A percentile compares a stretch with the other conserved stretches of the same genome.
These are phyloP conservation scores for Petaurus breviceps DNA, from an alignment of 2,113 vertebrate species.

Conservation along the genomic window DNA sequence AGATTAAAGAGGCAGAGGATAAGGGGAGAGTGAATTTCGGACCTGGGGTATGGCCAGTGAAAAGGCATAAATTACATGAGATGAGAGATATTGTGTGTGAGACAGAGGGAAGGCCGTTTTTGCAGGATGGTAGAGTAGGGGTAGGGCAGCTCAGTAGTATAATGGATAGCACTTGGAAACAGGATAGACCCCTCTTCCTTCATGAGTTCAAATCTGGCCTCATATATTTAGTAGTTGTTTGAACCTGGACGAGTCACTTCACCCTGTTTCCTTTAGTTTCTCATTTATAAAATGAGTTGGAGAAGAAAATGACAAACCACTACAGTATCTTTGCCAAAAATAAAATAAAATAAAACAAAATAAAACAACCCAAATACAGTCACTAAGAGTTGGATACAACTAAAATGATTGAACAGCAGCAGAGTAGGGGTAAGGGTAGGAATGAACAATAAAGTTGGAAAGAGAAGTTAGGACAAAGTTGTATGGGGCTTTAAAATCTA, in stretches of 20 bases:
- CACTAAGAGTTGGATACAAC: not conserved
- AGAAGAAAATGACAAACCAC: not conserved
- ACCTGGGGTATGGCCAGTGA: not conserved
- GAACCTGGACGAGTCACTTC: not conserved
- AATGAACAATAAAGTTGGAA: not conserved
- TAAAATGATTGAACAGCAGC: not conserved
- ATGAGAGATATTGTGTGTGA: not conserved
- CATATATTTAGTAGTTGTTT: not conserved
- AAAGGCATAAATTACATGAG: not conserved
- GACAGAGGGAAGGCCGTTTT: not conserved
- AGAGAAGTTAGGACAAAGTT: not conserved
- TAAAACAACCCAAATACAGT: not conserved
- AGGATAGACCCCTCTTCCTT: not conserved
- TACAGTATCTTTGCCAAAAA: not conserved
- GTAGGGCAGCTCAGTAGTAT: not conserved
- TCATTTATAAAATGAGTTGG: not conserved
- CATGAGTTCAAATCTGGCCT: not conserved
- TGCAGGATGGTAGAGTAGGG: not conserved
- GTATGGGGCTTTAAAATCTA: not conserved
- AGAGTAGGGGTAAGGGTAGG: not conserved
- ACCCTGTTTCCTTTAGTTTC: not conserved
- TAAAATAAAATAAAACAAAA: not conserved
- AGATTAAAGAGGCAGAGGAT: not conserved
- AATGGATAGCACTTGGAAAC: not conserved
- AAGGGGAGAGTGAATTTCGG: not conserved